Percentiles rank a stretch among this genome's conserved stretches.
These are phyloP conservation scores for Brachynemurus nebulosus DNA, from an alignment of 2,888 invertebrate species.

Conservation along the genomic window DNA sequence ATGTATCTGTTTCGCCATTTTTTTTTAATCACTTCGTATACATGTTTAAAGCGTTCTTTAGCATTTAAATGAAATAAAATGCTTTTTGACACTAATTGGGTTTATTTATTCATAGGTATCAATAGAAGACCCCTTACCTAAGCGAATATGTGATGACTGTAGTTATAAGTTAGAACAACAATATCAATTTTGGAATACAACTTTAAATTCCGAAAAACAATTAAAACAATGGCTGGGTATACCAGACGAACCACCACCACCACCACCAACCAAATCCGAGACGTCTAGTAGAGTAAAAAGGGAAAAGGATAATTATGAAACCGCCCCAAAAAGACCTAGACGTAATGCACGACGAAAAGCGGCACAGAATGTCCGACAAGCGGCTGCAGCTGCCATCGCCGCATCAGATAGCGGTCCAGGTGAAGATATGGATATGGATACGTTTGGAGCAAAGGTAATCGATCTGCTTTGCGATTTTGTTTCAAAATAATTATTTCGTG, in stretches of 20 bases:
- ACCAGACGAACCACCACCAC: conserved; percentile 4
- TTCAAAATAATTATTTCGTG: neutral
- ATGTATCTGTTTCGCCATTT: conserved; percentile 25
- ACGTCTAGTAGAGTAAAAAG: conserved; percentile 2
- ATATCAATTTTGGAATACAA: conserved; percentile 57
- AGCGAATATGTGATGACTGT: conserved; percentile 57
- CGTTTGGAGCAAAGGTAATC: conserved; percentile 5
- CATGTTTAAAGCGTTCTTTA: neutral
- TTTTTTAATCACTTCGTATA: conserved; percentile 5
- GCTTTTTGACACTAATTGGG: neutral
- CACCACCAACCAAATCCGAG: neutral
- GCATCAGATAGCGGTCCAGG: conserved; percentile 4
- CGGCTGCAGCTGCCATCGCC: conserved; percentile 1
- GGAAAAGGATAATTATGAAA: conserved; percentile 5
- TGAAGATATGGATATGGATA: neutral
- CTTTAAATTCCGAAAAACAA: conserved; percentile 47
- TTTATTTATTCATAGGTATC: conserved; percentile 37
- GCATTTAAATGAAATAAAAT: neutral
- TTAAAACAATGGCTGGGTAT: conserved; percentile 27
- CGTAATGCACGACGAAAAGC: conserved; percentile 11
- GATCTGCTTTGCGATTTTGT: neutral
- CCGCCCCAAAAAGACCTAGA: conserved; percentile 6
- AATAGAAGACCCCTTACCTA: conserved; percentile 51
- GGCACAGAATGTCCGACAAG: conserved; percentile 5
- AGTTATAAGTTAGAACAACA: conserved; percentile 55